Base-by-base conservation (phyloP, 2,888 invertebrate genomes). In the Scaptodrosophila latifasciaeformis region DNA sequence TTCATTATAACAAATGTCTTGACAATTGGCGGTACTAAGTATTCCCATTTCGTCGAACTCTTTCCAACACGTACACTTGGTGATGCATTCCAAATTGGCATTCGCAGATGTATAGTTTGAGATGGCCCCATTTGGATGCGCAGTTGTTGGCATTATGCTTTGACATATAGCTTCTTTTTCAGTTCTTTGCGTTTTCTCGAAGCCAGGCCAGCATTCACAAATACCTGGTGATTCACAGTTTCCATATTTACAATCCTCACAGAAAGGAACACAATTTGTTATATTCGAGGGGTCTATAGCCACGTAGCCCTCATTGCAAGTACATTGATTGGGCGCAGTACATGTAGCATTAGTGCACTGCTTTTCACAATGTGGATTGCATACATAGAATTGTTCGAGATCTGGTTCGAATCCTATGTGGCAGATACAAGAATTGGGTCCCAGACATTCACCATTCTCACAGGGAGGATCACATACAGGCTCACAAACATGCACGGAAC, bases 221-320 rank as follows among this genome's bases (percentile, higher is more conserved):
- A 53, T 44, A 2, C 82, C 65, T 0, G 85, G 85, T 1, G 60
- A 79, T 1, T 63, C 49, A 54, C 88, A 88, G 1, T 61, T 53
- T 0, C 87, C 86, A 57, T 84, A 81, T 0, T 29, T 17, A 29
- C 83, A 84, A 5, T 59, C 70, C 56, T 18, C 49, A 24, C 74
- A 74, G 34, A 35, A 15, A 2, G 75, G 70, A 3, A 27, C 17
- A 54, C 88, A 88, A 45, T 71, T 62, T 2, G 85, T 72, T 2
- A 91, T 82, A 72, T 92, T 92, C 12, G 84, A 77, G 19, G 89
- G 88, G 10, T 34, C 50, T 1, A 6, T 10, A 0, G 56, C 56
- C 43, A 53, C 64, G 58, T 62, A 82, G 1, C 87, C 86, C 7
- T 75, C 65, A 18, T 69, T 45, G 54, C 88, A 89, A 1, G 69